Base-by-base conservation (phyloP, 2,797 vertebrate species). In the Paedocypris micromegethes region DNA sequence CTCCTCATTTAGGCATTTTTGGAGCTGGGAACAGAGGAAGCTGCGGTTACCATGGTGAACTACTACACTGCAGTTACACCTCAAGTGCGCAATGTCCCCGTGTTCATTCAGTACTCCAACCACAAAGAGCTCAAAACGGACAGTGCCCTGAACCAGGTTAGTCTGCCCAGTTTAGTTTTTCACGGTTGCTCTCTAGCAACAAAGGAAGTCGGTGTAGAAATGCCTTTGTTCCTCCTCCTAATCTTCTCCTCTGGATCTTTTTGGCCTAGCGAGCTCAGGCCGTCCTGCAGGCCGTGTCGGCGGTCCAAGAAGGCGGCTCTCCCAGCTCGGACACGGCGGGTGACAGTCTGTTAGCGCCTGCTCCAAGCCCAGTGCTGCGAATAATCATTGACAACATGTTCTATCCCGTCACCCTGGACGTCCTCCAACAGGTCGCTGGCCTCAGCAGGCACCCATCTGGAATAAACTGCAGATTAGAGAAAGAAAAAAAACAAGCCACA, bases 361-460 rank as follows among this genome's bases (percentile, higher is more conserved):
- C 94, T 41, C 96, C 95, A 70, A 97, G 95, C 81, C 96, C 96
- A 2, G 96, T 98, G 37, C 90, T 98, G 75, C 87, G 95, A 87
- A 98, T 98, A 83, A 98, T 98, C 79, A 98, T 98, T 72, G 96
- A 98, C 88, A 98, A 98, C 82, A 97, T 98, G 95, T 98, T 98
- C 86, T 98, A 98, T 83, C 96, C 96, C 1, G 96, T 98, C 70
- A 98, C 95, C 5, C 87, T 98, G 84, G 96, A 98, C 72, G 96
- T 98, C 78, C 91, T 98, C 73, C 96, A 98, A 86, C 96, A 98
- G 93, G 96, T 98, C 66, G 53, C 49, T 54, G 51, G 9, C 63
- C 58, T 48, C 61, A 40, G 5, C 53, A 46, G 9, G 23, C 60
- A 42, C 54, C 70, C 64, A 52, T 58, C 58, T 61, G 70, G 64